Evolutionary conservation across 2,113 vertebrate genomes (phyloP).

Genomic region (Micromys minutus): DNA sequence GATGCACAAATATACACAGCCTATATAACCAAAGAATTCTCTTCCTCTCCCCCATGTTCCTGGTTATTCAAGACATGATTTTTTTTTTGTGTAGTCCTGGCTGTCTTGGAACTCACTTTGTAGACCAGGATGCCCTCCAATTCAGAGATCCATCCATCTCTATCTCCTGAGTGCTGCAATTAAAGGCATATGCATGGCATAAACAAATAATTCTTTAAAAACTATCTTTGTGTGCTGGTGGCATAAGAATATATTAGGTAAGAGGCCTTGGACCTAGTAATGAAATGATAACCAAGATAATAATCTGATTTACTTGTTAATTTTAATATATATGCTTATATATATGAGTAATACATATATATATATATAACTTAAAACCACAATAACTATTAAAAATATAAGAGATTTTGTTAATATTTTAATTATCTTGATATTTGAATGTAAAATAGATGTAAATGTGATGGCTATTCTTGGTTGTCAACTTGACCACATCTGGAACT

Average conservation of each 20-base stretch:
- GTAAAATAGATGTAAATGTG: not conserved
- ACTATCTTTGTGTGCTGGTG: not conserved
- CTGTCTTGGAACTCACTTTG: no score
- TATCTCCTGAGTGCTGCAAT: no score
- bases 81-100: no score
- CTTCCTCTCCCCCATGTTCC: no score
- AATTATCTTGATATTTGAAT: not conserved
- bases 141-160: no score
- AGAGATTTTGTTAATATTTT: not conserved
- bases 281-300: not conserved
- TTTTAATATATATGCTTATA: not conserved
- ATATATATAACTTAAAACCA: not conserved
- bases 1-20: not conserved
- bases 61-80: no score
- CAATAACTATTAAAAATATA: slow-evolving; percentile 15
- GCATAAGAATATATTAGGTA: not conserved
- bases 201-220: not conserved
- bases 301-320: not conserved
- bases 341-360: not conserved
- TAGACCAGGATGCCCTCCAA: no score
- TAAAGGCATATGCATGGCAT: no score
- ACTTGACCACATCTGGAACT: not conserved
- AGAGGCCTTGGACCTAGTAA: not conserved
- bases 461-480: not conserved
- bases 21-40: not conserved